A percentile compares a stretch with the other conserved stretches of the same genome.
phyloP scores from a whole-genome alignment of 2,888 invertebrate genomes.

The Caenorhabditis sp. region DNA sequence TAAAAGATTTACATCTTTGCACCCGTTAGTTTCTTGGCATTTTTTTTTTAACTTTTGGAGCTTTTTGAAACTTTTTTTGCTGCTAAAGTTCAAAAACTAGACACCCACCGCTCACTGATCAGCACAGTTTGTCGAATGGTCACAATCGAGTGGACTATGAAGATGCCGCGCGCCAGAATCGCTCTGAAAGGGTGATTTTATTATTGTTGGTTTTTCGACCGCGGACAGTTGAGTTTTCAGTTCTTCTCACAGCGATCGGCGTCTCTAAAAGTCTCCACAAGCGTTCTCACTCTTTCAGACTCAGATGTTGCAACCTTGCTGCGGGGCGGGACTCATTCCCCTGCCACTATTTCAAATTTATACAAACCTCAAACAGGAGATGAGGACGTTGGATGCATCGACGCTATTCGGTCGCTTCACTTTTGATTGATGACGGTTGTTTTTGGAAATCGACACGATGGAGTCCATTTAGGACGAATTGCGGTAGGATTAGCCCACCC shows the following conservation, averaged over 20 bases:
- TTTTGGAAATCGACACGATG: slow-evolving; percentile 45
- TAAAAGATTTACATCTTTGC: slow-evolving; percentile 35
- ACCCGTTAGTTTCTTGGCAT: not conserved
- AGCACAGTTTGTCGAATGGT: slow-evolving; percentile 92
- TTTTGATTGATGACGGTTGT: slow-evolving; percentile 38
- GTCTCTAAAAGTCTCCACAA: no score
- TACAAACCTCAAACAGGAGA: slow-evolving; percentile 46
- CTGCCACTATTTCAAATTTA: no score
- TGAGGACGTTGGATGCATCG: slow-evolving; percentile 59
- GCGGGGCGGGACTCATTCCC: no score
- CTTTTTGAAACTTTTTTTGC: no score
- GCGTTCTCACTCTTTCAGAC: no score
- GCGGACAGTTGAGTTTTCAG: no score
- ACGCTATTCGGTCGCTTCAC: slow-evolving; percentile 57
- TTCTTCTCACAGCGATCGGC: no score
- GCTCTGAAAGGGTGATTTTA: slow-evolving; percentile 76
- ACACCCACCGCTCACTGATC: slow-evolving; percentile 85
- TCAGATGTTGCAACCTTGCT: no score
- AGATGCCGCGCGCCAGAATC: slow-evolving; percentile 76
- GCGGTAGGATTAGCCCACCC: no score
- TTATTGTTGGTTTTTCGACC: no score
- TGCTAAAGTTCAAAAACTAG: slow-evolving; percentile 23
- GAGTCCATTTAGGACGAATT: slow-evolving; percentile 35
- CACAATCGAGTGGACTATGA: slow-evolving; percentile 79
- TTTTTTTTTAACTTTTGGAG: not conserved